These are phyloP conservation scores for Scotopteryx bipunctaria DNA, from an alignment of 2,888 invertebrate genomes.

Conservation along the genomic window DNA sequence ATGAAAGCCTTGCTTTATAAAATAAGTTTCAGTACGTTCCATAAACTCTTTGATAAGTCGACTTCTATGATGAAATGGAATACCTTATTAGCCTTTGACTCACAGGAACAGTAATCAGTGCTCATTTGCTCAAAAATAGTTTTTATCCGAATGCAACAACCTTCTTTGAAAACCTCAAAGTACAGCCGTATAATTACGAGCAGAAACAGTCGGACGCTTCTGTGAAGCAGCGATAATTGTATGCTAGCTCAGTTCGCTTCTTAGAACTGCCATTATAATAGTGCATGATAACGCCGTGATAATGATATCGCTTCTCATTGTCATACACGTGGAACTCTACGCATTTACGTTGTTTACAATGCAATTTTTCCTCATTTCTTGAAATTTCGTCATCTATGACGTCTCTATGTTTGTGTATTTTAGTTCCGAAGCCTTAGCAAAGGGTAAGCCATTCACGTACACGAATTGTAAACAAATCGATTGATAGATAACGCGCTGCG, in stretches of 20 bases:
- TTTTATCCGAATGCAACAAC: conserved; percentile 32
- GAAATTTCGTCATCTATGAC: conserved; percentile 33
- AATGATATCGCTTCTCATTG: conserved; percentile 63
- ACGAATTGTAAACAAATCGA: conserved; percentile 27
- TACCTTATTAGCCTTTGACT: background rate
- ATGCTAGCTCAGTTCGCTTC: conserved; percentile 58
- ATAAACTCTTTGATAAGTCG: background rate
- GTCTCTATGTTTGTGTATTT: conserved; percentile 10
- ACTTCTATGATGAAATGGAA: background rate
- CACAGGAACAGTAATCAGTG: background rate
- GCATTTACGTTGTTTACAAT: conserved; percentile 41
- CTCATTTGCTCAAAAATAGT: conserved; percentile 27
- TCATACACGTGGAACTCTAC: conserved; percentile 43
- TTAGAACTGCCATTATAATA: conserved; percentile 63
- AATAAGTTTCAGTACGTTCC: background rate
- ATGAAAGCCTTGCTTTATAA: background rate
- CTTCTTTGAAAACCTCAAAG: conserved; percentile 39
- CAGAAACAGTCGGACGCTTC: conserved; percentile 55
- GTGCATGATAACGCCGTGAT: conserved; percentile 68
- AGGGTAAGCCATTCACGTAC: background rate
- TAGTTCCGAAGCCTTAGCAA: background rate
- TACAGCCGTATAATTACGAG: conserved; percentile 55
- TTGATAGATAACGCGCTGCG: conserved; percentile 27
- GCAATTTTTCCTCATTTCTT: conserved; percentile 39
- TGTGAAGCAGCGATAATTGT: conserved; percentile 72